Base-by-base conservation (phyloP, 35 echinoderm and acorn worm genomes). In the Nesometra sesokonis region DNA sequence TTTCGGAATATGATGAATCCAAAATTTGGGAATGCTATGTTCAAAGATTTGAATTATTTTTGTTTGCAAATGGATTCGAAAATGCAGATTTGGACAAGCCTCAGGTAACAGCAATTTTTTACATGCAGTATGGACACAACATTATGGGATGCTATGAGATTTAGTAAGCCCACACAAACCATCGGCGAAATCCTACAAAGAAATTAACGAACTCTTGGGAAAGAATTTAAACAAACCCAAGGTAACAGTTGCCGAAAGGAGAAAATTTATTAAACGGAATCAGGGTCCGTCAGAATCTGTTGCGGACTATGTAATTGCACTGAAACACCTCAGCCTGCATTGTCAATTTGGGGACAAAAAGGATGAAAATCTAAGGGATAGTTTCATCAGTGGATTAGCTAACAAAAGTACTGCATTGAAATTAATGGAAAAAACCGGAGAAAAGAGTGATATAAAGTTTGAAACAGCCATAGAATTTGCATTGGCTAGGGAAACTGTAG, bases 251-350 rank as follows among this genome's bases (percentile, higher is more conserved):
- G 81, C 81, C 9, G 81, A 83, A 34, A 31, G 5, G 27, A 83
- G 81, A 37, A 83, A 83, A 11, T 83, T 83, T 36, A n/a, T 83
- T 31, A 32, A 36, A 32, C 11, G 81, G 27, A 36, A 83, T 36
- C 81, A 83, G 34, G 30, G 81, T n/a, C 31, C 31, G 81, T n/a
- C 23, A 34, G 81, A 83, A 37, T 33, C 11, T 11, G 11, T 83
- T 3, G 27, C 81, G 81, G 81, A 83, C 35, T 83, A 83, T 27
- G 81, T 83, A 11, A 36, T n/a, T n/a, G n/a, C n/a, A n/a, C n/a
- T n/a, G n/a, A n/a, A n/a, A n/a, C n/a, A n/a, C n/a, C n/a, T n/a
- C n/a, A n/a, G n/a, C n/a, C n/a, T n/a, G n/a, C n/a, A n/a, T n/a
- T n/a, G n/a, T n/a, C n/a, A n/a, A n/a, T 83, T 34, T 36, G 34